Evolutionary conservation across 35 echinoderm and acorn worm species (phyloP).

Genomic region (Patiria miniata): DNA sequence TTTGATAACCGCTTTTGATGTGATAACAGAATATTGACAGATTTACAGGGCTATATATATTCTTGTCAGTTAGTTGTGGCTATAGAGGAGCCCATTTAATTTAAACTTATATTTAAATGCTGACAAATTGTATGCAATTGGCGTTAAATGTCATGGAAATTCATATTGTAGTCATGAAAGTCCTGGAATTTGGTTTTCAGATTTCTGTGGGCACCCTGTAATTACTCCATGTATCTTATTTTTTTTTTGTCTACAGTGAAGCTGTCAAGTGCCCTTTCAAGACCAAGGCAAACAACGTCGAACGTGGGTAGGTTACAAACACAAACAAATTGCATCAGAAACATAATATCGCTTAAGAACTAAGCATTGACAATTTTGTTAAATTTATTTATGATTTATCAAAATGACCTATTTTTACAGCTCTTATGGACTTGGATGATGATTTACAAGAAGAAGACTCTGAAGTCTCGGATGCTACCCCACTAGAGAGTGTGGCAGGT

Average conservation of each 20-base stretch:
- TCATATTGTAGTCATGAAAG: too few species aligned
- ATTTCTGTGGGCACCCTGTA: too few species aligned
- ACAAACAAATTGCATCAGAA: neutral
- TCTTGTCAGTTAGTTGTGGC: too few species aligned
- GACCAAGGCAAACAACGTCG: neutral
- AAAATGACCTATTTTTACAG: neutral
- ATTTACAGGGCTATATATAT: too few species aligned
- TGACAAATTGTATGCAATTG: too few species aligned
- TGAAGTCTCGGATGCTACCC: slow-evolving; percentile 1
- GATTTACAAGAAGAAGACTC: slow-evolving; percentile 14
- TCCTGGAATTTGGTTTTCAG: too few species aligned
- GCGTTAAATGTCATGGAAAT: too few species aligned
- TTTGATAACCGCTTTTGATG: too few species aligned
- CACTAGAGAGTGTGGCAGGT: slow-evolving; percentile 7
- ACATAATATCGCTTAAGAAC: neutral
- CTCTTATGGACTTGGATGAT: slow-evolving; percentile 8
- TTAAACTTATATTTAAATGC: too few species aligned
- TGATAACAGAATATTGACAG: too few species aligned
- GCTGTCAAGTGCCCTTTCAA: neutral
- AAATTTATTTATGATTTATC: slow-evolving; percentile 8
- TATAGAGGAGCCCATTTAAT: too few species aligned
- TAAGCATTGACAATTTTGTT: neutral
- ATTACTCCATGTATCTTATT: too few species aligned
- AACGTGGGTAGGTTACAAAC: neutral
- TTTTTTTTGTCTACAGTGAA: neutral